A percentile compares a stretch with the other conserved stretches of the same genome.
Evolutionary conservation across 1,140 invertebrate genomes (phyloP).

Genomic region (Ips typographus): DNA sequence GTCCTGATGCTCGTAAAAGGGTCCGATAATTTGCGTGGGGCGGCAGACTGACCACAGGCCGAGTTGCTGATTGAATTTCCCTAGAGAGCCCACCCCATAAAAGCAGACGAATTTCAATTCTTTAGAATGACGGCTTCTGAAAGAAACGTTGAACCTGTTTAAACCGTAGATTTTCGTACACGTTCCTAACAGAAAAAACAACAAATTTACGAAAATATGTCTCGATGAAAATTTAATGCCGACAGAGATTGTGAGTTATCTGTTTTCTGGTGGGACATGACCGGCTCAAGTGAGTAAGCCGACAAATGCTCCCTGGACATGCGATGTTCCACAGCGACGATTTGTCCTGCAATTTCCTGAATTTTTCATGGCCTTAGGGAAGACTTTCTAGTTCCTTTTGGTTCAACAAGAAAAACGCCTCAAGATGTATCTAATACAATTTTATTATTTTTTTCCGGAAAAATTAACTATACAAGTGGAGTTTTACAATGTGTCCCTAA

Average conservation of each 20-base stretch:
- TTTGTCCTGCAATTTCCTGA: constrained; percentile 9
- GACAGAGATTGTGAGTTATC: constrained; percentile 32
- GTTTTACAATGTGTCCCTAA: not conserved
- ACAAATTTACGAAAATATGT: not conserved
- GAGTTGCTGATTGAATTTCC: constrained; percentile 35
- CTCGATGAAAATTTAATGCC: constrained; percentile 18
- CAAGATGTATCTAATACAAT: constrained; percentile 5
- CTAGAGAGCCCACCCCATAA: constrained; percentile 11
- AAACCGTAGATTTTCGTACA: not conserved
- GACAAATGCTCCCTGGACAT: constrained; percentile 25
- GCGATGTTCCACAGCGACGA: constrained; percentile 11
- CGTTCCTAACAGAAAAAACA: not conserved
- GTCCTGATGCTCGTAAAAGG: constrained; percentile 2
- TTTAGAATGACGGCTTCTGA: not conserved
- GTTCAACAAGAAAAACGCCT: constrained; percentile 3
- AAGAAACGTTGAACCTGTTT: not conserved
- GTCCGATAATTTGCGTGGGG: constrained; percentile 29
- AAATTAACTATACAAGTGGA: not conserved
- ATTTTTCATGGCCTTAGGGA: constrained; percentile 6
- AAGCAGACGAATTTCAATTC: constrained; percentile 23
- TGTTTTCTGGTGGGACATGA: constrained; percentile 14
- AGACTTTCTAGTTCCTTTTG: not conserved
- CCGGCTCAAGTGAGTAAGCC: constrained; percentile 16
- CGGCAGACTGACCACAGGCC: constrained; percentile 38
- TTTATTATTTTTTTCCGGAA: constrained; percentile 3